These are phyloP conservation scores for Calliopsis andreniformis DNA, from an alignment of 1,140 invertebrate species.

Conservation along the genomic window DNA sequence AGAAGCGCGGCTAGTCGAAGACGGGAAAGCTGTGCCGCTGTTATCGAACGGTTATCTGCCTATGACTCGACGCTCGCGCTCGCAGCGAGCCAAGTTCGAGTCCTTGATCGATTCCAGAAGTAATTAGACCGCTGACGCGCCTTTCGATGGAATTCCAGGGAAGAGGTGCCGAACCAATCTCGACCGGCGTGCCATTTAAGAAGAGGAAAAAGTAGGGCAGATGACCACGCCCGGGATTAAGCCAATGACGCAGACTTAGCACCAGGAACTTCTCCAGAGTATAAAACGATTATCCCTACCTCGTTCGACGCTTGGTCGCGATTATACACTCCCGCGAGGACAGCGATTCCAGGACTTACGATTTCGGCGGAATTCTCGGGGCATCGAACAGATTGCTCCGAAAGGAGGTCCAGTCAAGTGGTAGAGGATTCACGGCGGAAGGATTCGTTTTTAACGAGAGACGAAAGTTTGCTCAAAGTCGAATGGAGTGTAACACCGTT, in stretches of 20 bases:
- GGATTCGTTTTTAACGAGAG: not conserved
- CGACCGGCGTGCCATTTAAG: constrained; percentile 66
- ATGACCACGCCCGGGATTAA: constrained; percentile 67
- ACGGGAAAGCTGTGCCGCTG: not conserved
- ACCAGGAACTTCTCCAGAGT: constrained; percentile 32
- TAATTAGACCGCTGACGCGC: constrained; percentile 65
- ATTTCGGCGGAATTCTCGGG: too few species aligned
- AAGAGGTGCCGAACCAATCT: constrained; percentile 65
- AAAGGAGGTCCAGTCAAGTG: too few species aligned
- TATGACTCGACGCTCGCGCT: constrained; percentile 50
- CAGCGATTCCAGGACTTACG: not conserved
- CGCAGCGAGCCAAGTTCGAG: constrained; percentile 66
- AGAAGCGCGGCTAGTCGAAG: not conserved
- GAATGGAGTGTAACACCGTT: not conserved
- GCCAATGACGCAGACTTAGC: constrained; percentile 45
- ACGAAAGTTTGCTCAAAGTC: not conserved
- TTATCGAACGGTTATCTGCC: constrained; percentile 13
- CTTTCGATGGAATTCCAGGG: constrained; percentile 65
- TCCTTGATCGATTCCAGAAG: constrained; percentile 68
- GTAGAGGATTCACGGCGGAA: too few species aligned
- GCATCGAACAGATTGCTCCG: too few species aligned
- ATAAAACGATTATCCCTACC: constrained; percentile 33
- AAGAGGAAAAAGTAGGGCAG: constrained; percentile 65
- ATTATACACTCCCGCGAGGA: constrained; percentile 1
- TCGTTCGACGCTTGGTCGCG: constrained; percentile 1